These are phyloP conservation scores for Hypomecis atomaria DNA, from an alignment of 2,888 invertebrate species.

Conservation along the genomic window DNA sequence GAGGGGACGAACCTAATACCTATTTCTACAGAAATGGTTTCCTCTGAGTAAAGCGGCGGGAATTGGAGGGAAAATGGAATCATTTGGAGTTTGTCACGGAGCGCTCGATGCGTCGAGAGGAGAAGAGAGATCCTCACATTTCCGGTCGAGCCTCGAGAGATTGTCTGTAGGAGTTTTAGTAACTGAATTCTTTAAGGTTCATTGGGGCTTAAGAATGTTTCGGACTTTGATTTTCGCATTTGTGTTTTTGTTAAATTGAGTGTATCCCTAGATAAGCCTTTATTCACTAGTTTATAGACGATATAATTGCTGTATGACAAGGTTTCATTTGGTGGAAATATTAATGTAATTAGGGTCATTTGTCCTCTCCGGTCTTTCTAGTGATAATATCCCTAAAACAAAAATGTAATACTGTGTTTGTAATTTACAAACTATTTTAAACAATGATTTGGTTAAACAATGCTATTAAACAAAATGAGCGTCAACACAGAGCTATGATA, in stretches of 20 bases:
- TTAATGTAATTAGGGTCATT: too few species aligned
- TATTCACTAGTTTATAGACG: too few species aligned
- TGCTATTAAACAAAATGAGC: neutral
- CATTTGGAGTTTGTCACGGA: slow-evolving; percentile 44
- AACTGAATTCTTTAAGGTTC: neutral
- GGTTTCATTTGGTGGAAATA: too few species aligned
- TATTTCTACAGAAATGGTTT: neutral
- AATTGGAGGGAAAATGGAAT: slow-evolving; percentile 41
- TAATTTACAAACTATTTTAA: neutral
- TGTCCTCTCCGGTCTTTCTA: too few species aligned
- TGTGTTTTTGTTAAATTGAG: too few species aligned
- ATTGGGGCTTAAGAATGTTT: too few species aligned
- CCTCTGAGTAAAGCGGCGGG: slow-evolving; percentile 34
- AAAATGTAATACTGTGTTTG: too few species aligned
- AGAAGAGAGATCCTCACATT: slow-evolving; percentile 1
- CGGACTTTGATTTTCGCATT: too few species aligned
- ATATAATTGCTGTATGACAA: too few species aligned
- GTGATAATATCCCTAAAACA: too few species aligned
- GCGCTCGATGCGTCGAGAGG: slow-evolving; percentile 4
- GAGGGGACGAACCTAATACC: neutral
- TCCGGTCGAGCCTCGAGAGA: neutral
- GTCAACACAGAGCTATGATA: neutral
- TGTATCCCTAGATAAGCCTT: too few species aligned
- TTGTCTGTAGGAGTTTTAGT: neutral
- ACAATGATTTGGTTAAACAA: neutral